Base-by-base conservation (phyloP, 2,888 invertebrate species). In the Idaea dimidiata region DNA sequence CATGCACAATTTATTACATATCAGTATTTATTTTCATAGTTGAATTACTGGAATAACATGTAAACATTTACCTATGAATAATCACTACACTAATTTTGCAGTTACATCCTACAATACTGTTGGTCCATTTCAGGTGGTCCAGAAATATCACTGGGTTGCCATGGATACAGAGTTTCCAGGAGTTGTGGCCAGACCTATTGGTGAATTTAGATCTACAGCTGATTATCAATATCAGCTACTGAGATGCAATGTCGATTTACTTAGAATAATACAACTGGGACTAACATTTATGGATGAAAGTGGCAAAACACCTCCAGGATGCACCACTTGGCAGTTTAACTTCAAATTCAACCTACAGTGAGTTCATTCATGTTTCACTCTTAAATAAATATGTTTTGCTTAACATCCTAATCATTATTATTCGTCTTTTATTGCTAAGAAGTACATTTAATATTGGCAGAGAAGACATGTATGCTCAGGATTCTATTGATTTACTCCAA, bases 91-190 rank as follows among this genome's bases (percentile, higher is more conserved):
- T 10, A 7, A 6, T 33, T 10, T 33, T 10, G 7, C 14, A 33
- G 7, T 33, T 33, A 10, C 7, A 7, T 8, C 10, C 43, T 1
- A 43, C 43, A 43, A 43, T 43, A 43, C 43, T 14, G 14, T 3
- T 43, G 43, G 14, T 43, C 3, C 14, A 57, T 67, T 70, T 62
- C 68, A 94, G 94, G 94, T 97, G 72, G 96, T 97, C 14, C 96
- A 96, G 82, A 96, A 96, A 76, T 97, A 95, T 83, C 96, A 96
- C 73, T 97, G 96, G 93, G 96, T 97, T 60, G 97, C 96, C 58
- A 97, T 97, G 99, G 99, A 99, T 86, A 99, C 99, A 18, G 99
- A 99, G 88, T 99, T 99, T 90, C 99, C 99, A 6, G 99, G 99
- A 59, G 98, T 99, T 18, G 98, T 99, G 17, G 99, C 99, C 16